These are phyloP conservation scores for Uria lomvia DNA, from an alignment of 2,113 vertebrate species.

Conservation along the genomic window DNA sequence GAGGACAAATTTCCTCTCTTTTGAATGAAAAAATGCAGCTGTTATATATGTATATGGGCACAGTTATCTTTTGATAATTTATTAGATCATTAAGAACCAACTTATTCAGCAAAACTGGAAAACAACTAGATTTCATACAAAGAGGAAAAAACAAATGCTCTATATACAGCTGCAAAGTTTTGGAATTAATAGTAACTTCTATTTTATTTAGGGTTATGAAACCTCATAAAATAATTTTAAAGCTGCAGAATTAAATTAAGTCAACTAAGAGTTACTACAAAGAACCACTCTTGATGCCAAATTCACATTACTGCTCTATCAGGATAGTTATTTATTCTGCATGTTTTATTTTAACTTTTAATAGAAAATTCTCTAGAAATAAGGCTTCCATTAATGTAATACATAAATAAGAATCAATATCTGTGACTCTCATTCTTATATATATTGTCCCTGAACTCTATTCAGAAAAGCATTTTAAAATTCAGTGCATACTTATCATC, in stretches of 20 bases:
- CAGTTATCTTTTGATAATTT: not conserved
- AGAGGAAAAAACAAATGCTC: not conserved
- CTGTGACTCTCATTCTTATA: not conserved
- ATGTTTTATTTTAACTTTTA: not conserved
- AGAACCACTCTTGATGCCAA: not conserved
- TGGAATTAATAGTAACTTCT: not conserved
- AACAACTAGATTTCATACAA: not conserved
- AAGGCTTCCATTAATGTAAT: not conserved
- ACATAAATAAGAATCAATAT: not conserved
- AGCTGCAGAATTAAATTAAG: not conserved
- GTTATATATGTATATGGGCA: not conserved
- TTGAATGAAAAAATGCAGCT: not conserved
- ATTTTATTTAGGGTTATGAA: not conserved
- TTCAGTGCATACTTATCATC: not conserved
- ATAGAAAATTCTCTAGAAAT: not conserved
- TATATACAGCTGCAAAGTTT: not conserved
- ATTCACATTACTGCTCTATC: not conserved
- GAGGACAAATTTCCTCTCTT: not conserved
- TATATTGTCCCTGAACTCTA: not conserved
- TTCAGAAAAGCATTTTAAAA: not conserved
- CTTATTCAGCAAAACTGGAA: not conserved
- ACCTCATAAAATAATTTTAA: not conserved
- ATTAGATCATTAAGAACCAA: not conserved
- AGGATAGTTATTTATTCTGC: not conserved
- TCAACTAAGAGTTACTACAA: not conserved